Evolutionary conservation across 2,113 vertebrate species (phyloP), one percentile per base, ranked within the genome.

Genomic region (Labeo rohita): DNA sequence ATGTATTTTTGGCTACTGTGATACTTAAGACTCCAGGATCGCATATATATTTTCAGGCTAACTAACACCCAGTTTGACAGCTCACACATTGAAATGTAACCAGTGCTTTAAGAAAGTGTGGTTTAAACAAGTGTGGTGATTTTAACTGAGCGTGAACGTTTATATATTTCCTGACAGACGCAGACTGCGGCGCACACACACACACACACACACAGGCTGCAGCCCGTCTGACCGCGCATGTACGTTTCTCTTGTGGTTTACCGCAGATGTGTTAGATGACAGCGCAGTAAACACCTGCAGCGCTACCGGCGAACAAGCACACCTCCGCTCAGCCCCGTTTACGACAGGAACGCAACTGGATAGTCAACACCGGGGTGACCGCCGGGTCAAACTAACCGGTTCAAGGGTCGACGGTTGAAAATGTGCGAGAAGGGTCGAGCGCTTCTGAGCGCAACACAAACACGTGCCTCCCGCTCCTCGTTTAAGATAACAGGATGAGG

Each of bases 221-320:
- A 18, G 54, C 1, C 54, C 8, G 54, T 21, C 85, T 79, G 86
- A 89, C 81, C 84, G 16, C 54, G 73, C 84, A 90, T 88, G 89
- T 88, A 80, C 78, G 85, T 75, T 88, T 87, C 87, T 82, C 72
- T 88, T 93, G 94, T 47, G 93, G 93, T 90, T 94, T 89, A 92
- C 93, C 93, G 90, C 92, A 93, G 88, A 88, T 61, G 15, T 92
- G 92, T 95, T 91, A 86, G 79, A 90, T 94, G 91, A 93, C 93
- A 89, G 75, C 89, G 83, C 85, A 90, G 87, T 80, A 85, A 83
- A 79, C 84, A 76, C 88, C 84, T 85, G 87, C 81, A 84, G 72
- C 39, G 13, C 28, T 68, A 1, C 28, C 16, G 65, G 13, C 13
- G 9, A 18, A 63, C 65, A 50, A 74, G 39, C 76, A 77, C 86